phyloP scores from a whole-genome alignment of 1,140 invertebrate genomes.

The Adelges cooleyi region DNA sequence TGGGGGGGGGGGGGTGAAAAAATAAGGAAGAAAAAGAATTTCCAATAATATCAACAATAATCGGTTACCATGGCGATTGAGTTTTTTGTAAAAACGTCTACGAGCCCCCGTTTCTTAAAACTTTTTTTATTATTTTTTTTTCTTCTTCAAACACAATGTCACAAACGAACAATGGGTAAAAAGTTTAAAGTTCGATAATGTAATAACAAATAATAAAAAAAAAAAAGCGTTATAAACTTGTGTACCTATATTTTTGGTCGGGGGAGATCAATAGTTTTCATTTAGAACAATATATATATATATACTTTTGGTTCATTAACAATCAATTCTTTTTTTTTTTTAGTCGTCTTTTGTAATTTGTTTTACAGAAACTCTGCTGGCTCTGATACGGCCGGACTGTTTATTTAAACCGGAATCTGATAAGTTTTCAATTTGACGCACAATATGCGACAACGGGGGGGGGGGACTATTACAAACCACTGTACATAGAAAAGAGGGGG shows the following conservation, averaged over 20 bases:
- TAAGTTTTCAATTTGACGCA: conserved; percentile 21
- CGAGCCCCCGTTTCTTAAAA: conserved; percentile 9
- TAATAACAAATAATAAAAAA: conserved; percentile 2
- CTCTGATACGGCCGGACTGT: background rate
- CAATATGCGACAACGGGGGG: background rate
- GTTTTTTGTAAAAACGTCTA: conserved; percentile 21
- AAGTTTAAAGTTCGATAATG: conserved; percentile 29
- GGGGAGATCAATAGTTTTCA: conserved; percentile 24
- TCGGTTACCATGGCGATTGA: conserved; percentile 26
- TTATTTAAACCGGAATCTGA: conserved; percentile 13
- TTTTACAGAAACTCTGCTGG: background rate
- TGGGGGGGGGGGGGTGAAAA: background rate
- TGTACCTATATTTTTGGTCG: background rate
- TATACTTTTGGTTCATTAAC: background rate
- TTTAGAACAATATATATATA: conserved; percentile 18
- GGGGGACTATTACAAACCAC: background rate
- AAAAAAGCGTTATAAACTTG: background rate
- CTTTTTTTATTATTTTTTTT: conserved; percentile 17
- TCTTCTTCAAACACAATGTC: no score
- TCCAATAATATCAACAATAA: conserved; percentile 29
- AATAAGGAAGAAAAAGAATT: conserved; percentile 20
- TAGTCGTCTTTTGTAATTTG: background rate
- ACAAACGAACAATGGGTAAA: conserved; percentile 22
- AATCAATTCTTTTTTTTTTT: conserved; percentile 1
- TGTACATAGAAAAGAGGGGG: background rate